phyloP scores from a whole-genome alignment of 1,140 invertebrate species.

The Lysiphlebus fabarum region DNA sequence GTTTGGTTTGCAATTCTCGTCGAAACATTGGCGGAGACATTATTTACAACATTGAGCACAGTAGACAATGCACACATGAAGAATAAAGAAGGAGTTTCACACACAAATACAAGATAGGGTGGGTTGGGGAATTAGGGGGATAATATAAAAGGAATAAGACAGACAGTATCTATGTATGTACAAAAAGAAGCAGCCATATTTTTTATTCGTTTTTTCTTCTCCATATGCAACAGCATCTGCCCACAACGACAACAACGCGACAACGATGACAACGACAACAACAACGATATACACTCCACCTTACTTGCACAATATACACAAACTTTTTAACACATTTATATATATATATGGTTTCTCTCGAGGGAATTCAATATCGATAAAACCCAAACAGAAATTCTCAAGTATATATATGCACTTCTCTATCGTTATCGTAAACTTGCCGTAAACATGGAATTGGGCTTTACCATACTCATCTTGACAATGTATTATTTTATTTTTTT shows the following conservation, averaged over 20 bases:
- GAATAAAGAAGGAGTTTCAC: constrained; percentile 7
- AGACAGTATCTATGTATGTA: too few species aligned
- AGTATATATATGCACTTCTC: constrained; percentile 24
- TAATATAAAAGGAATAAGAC: too few species aligned
- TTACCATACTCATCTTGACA: background rate
- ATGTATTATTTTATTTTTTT: constrained; percentile 4
- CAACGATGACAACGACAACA: constrained; percentile 6
- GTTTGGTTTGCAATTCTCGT: constrained; percentile 10
- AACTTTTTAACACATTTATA: background rate
- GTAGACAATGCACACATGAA: constrained; percentile 47
- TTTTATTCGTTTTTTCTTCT: constrained; percentile 48
- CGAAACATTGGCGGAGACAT: constrained; percentile 42
- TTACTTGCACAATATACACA: constrained; percentile 1
- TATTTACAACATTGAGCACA: constrained; percentile 49
- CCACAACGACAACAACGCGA: constrained; percentile 27
- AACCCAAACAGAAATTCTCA: constrained; percentile 15
- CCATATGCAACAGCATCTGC: constrained; percentile 52
- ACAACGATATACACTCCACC: constrained; percentile 13
- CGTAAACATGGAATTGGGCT: constrained; percentile 23
- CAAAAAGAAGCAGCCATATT: constrained; percentile 43
- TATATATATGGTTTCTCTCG: constrained; percentile 11
- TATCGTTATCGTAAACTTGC: constrained; percentile 42
- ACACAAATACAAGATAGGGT: too few species aligned
- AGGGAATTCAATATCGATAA: constrained; percentile 17
- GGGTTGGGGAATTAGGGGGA: constrained; percentile 1